A percentile compares a stretch with the other conserved stretches of the same genome.
These are phyloP conservation scores for Xenops minutus DNA, from an alignment of 2,797 vertebrate species.

Conservation along the genomic window DNA sequence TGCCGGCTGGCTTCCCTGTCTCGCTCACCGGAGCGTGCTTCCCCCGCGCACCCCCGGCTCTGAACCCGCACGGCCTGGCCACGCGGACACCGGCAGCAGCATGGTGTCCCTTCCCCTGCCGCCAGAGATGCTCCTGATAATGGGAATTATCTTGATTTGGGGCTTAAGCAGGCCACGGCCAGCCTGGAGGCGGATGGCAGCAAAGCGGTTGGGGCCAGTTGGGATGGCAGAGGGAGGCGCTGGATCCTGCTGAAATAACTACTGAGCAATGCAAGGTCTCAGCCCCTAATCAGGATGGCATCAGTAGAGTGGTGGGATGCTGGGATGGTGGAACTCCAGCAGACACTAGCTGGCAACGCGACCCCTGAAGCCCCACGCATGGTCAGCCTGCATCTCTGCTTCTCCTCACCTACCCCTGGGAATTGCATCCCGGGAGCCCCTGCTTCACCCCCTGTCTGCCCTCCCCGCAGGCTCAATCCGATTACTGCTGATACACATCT, in stretches of 20 bases:
- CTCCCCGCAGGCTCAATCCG: slow-evolving; percentile 55
- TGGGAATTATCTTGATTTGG: slow-evolving; percentile 79
- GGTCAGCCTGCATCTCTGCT: neutral
- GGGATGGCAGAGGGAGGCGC: neutral
- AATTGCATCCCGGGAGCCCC: neutral
- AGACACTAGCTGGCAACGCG: neutral
- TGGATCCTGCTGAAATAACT: neutral
- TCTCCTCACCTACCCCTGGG: neutral
- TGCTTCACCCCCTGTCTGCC: slow-evolving; percentile 11
- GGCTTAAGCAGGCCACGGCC: slow-evolving; percentile 73
- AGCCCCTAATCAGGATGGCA: neutral
- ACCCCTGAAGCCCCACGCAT: rapidly evolving
- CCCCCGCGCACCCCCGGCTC: slow-evolving; percentile 66
- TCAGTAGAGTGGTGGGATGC: neutral
- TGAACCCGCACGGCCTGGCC: slow-evolving; percentile 55
- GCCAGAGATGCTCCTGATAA: slow-evolving; percentile 86
- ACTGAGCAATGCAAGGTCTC: neutral
- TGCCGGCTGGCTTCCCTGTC: slow-evolving; percentile 79
- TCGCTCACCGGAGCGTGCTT: slow-evolving; percentile 26
- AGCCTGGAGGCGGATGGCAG: slow-evolving; percentile 73
- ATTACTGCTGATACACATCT: slow-evolving; percentile 74
- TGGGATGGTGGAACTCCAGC: neutral
- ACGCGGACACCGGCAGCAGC: slow-evolving; percentile 41
- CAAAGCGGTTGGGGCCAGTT: slow-evolving; percentile 16
- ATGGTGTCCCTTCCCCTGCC: slow-evolving; percentile 64